Percentiles rank a stretch among this genome's conserved stretches.
Evolutionary conservation across 64 coral and sea anemone species (phyloP).

Genomic region (Trachythela sp.): DNA sequence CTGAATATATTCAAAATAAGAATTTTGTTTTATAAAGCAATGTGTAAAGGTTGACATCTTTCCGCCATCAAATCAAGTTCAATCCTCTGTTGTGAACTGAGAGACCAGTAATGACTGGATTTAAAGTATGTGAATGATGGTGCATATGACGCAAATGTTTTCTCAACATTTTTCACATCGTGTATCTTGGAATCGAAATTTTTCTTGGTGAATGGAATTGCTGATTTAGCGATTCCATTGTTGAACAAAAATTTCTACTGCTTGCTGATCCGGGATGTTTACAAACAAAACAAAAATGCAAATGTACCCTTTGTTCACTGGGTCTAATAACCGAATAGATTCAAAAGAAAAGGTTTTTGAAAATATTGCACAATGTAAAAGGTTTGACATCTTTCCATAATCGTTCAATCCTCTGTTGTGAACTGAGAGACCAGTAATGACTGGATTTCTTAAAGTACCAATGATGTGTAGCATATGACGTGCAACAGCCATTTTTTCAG

Average conservation of each 20-base stretch:
- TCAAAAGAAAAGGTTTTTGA: not conserved
- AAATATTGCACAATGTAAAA: not conserved
- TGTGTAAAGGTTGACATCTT: too few relatives aligned
- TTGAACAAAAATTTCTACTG: not conserved
- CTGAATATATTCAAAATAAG: too few relatives aligned
- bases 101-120: too few relatives aligned
- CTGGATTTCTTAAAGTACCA: not conserved
- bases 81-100: too few relatives aligned
- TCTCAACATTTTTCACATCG: too few relatives aligned
- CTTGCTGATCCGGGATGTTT: not conserved
- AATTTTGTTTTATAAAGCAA: too few relatives aligned
- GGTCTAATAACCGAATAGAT: not conserved
- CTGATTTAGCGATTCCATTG: slow-evolving; percentile 2
- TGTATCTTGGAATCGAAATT: too few relatives aligned
- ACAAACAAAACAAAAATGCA: not conserved
- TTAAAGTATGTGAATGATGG: too few relatives aligned
- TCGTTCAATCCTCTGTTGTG: not conserved
- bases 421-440: not conserved
- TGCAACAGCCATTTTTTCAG: not conserved
- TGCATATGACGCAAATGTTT: too few relatives aligned
- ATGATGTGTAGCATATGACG: not conserved
- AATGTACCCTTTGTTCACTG: not conserved
- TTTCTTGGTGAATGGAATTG: not conserved
- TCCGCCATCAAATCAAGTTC: too few relatives aligned
- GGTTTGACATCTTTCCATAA: not conserved